Conservation (phyloP, 1,140 invertebrate genomes). For the Macrostomum lignano region DNA sequence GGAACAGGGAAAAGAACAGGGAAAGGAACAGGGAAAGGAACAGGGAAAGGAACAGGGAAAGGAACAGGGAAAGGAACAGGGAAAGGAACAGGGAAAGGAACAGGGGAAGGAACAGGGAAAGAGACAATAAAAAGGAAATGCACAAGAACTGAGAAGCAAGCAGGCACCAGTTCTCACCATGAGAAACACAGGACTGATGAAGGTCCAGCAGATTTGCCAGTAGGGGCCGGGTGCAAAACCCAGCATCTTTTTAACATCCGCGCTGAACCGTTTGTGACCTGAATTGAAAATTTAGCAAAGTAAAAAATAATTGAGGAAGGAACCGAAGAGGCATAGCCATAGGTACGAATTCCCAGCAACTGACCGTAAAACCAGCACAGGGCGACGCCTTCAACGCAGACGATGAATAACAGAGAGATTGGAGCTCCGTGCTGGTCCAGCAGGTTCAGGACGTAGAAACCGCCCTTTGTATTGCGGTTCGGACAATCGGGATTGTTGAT, state of each 20-base stretch:
- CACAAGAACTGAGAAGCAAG: too few relatives aligned
- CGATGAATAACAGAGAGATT: slow-evolving; percentile 55
- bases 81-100: too few relatives aligned
- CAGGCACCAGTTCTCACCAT: slow-evolving; percentile 32
- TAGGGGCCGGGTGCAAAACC: slow-evolving; percentile 37
- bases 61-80: too few relatives aligned
- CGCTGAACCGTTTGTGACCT: slow-evolving; percentile 26
- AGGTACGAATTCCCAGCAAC: slow-evolving; percentile 1
- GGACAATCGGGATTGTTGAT: too few relatives aligned
- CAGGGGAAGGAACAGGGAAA: too few relatives aligned
- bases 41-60: too few relatives aligned
- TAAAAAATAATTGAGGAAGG: not conserved
- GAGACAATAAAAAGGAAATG: too few relatives aligned
- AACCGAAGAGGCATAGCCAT: slow-evolving; percentile 4
- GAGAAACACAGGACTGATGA: slow-evolving; percentile 42
- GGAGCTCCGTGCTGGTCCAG: slow-evolving; percentile 56
- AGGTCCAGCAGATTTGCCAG: slow-evolving; percentile 49
- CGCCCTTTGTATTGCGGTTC: slow-evolving; percentile 51
- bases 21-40: too few relatives aligned
- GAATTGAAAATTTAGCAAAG: slow-evolving; percentile 8
- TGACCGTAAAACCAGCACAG: slow-evolving; percentile 69
- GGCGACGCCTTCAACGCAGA: slow-evolving; percentile 55
- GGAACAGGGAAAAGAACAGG: too few relatives aligned
- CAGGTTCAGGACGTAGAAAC: slow-evolving; percentile 54
- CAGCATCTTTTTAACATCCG: slow-evolving; percentile 47